Base-by-base conservation (phyloP, 2,888 invertebrate genomes). In the Drosophila hamatofila region DNA sequence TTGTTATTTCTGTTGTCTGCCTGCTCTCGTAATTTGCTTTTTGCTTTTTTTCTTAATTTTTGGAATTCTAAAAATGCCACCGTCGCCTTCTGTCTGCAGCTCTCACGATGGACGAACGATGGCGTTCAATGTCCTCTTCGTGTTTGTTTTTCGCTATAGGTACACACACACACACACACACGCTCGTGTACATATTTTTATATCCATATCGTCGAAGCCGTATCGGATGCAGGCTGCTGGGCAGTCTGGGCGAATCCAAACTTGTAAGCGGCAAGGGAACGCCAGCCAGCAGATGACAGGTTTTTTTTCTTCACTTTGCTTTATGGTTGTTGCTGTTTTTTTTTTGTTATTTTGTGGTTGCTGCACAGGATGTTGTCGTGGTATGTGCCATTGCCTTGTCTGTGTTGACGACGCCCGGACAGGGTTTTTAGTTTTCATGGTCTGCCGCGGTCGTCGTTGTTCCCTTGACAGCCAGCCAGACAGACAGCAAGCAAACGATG, bases 31-130 rank as follows among this genome's bases (percentile, higher is more conserved):
- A 57, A 57, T 69, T 72, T 64, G 39, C 59, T 71, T 79, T 23
- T 39, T 66, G 27, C 56, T 78, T 79, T 74, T 85, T 74, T 58
- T 81, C 78, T 80, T 78, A 70, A 67, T 85, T 84, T 84, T 75
- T 72, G 83, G 86, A 85, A 88, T 84, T 88, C 81, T 74, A 85
- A 84, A 88, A 80, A 84, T 84, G 78, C 83, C 30, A 49, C 30
- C 14, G 49, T 14, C 65, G 72, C 76, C 75, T 62, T 49, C 62
- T 66, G 73, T 70, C 77, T 80, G 64, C 75, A 52, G 42, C 60
- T 30, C 52, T 58, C 30, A 39, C 69, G 21, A 41, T 42, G 68
- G 42, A 48, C 14, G 52, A 48, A 30, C 68, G 46, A 49, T 49
- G 57, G 25, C 66, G 78, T 67, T 71, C 78, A 74, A 78, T 71